Percentiles rank a stretch among this genome's conserved stretches.
phyloP scores from a whole-genome alignment of 2,888 invertebrate genomes.

The Drosophila mettleri region DNA sequence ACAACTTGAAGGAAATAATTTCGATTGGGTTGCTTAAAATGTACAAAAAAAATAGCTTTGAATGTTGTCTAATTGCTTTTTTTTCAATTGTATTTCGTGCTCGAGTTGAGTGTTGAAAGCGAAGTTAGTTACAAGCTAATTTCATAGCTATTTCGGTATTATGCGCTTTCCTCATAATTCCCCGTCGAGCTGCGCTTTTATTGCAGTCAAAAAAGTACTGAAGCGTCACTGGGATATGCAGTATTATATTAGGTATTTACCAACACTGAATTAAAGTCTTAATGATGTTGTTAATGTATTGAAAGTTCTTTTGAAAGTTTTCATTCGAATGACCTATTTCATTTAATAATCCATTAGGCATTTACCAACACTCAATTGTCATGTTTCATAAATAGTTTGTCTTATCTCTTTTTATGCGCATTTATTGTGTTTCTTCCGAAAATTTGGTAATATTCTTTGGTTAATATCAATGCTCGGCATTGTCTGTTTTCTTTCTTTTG shows the following conservation, averaged over 20 bases:
- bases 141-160: slow-evolving; percentile 6
- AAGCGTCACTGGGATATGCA: slow-evolving; percentile 25
- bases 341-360: too few species aligned
- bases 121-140: slow-evolving; percentile 2
- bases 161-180: background rate
- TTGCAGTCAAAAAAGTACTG: slow-evolving; percentile 11
- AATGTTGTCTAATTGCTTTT: slow-evolving; percentile 9
- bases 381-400: background rate
- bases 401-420: background rate
- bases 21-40: background rate
- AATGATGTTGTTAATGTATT: background rate
- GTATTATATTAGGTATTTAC: slow-evolving; percentile 2
- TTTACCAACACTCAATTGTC: background rate
- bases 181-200: slow-evolving; percentile 11
- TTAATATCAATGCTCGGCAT: slow-evolving; percentile 25
- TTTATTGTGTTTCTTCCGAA: background rate
- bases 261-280: background rate
- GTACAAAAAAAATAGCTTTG: slow-evolving; percentile 1
- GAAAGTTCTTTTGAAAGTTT: background rate
- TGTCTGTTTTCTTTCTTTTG: slow-evolving; percentile 14
- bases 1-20: slow-evolving; percentile 26
- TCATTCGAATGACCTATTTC: too few species aligned
- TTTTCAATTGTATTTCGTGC: slow-evolving; percentile 9
- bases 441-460: slow-evolving; percentile 6
- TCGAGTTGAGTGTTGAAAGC: slow-evolving; percentile 2